Evolutionary conservation across 2,888 invertebrate species (phyloP), one percentile per base, ranked within the genome.

Genomic region (Dendrolimus houi): DNA sequence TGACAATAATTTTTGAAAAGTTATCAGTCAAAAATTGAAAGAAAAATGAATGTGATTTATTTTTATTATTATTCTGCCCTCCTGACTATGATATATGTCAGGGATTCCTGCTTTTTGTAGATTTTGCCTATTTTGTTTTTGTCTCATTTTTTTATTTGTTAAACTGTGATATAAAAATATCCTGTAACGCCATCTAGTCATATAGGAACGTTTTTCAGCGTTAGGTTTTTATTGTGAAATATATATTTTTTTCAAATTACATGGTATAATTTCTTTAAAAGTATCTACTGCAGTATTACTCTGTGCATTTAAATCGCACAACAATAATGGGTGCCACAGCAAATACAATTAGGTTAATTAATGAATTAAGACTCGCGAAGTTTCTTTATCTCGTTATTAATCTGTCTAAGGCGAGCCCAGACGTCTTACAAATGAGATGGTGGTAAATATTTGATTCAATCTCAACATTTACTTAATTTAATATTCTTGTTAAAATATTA

Each of bases 291-390:
- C 52, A 52, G 52, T 14, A 47, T 55, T 74, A 71, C 66, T 70
- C 79, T 79, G 65, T 74, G 65, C 57, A 61, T 52, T 53, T 12
- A 53, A 54, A 55, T 58, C 53, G 55, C 55, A 42, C 40, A 84
- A 84, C 79, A 85, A 80, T 87, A 86, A 87, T 82, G 78, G 84
- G 68, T 65, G 76, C 80, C 71, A 79, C 68, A 71, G 88, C 84
- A 89, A 91, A 89, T 85, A 89, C 89, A 91, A 91, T 90, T 87
- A 89, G 85, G 81, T 89, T 86, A 90, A 90, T 91, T 89, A 89
- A 90, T 90, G 87, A 90, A 89, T 91, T 87, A 87, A 87, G 87
- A 88, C 71, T 77, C 84, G 82, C 68, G 74, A 82, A 88, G 88
- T 88, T 90, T 88, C 89, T 90, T 90, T 89, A 90, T 89, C 87